Conservation (phyloP, 2,797 vertebrate species). For the Astyanax mexicanus region DNA sequence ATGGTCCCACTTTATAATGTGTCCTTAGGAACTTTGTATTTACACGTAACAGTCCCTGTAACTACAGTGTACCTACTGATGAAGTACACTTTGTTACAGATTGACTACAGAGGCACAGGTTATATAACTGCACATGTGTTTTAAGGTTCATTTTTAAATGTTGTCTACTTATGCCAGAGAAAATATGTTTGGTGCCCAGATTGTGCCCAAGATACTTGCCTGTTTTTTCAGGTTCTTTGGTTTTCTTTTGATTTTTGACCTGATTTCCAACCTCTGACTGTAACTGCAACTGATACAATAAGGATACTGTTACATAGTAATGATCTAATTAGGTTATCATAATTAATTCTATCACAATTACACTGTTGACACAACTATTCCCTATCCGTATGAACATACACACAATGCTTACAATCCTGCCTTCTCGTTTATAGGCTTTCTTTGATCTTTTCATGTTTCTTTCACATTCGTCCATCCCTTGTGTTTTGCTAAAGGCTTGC, state of each 20-base stretch:
- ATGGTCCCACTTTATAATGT: too few species aligned
- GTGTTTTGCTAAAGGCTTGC: neutral
- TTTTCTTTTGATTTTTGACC: neutral
- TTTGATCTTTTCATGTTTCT: neutral
- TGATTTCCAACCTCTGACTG: neutral
- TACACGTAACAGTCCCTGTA: too few species aligned
- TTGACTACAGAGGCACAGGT: too few species aligned
- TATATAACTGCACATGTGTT: too few species aligned
- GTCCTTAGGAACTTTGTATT: too few species aligned
- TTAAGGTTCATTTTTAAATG: too few species aligned
- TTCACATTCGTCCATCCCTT: neutral
- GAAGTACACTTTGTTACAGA: too few species aligned
- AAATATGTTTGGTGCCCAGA: too few species aligned
- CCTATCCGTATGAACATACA: neutral
- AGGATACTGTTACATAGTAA: neutral
- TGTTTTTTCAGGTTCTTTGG: neutral
- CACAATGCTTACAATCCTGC: neutral
- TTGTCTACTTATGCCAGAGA: too few species aligned
- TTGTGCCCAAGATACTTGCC: neutral
- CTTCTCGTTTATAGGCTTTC: neutral
- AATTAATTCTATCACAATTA: too few species aligned
- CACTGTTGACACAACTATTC: neutral
- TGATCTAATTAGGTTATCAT: too few species aligned
- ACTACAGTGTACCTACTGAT: too few species aligned
- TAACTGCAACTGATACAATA: neutral